phyloP scores from a whole-genome alignment of 2,888 invertebrate genomes.

The Pycnomerus fuliginosus region DNA sequence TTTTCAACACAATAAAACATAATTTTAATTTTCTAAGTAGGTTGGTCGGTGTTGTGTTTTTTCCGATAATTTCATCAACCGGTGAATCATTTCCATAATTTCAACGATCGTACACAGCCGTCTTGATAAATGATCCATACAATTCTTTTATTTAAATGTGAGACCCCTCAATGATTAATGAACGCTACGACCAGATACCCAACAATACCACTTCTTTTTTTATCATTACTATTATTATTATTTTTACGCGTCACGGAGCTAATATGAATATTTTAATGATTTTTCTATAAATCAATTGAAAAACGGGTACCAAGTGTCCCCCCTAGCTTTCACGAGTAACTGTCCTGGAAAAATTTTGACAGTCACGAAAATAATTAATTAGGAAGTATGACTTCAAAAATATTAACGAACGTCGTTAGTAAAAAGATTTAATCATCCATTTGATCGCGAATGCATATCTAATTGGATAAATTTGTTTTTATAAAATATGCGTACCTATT shows the following conservation, averaged over 20 bases:
- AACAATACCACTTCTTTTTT: conserved; percentile 17
- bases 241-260: conserved; percentile 26
- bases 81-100: conserved; percentile 19
- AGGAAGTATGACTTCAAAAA: too few relatives aligned
- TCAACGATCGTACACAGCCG: conserved; percentile 19
- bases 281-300: conserved; percentile 25
- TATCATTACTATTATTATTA: conserved; percentile 21
- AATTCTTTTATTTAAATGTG: conserved; percentile 37
- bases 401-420: too few relatives aligned
- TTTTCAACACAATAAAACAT: conserved; percentile 47
- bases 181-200: conserved; percentile 12
- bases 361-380: too few relatives aligned
- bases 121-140: conserved; percentile 24
- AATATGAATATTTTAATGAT: conserved; percentile 27
- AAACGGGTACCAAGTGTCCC: too few relatives aligned
- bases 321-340: too few relatives aligned
- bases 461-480: too few relatives aligned
- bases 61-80: conserved; percentile 4
- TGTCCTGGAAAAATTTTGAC: too few relatives aligned
- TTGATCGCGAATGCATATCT: too few relatives aligned
- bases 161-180: conserved; percentile 35
- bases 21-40: conserved; percentile 41
- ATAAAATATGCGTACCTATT: too few relatives aligned
- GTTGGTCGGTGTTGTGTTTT: conserved; percentile 20
- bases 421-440: too few relatives aligned